Evolutionary conservation across 2,888 invertebrate species (phyloP), one percentile per base, ranked within the genome.

Genomic region (Venustoraphidia nigricollis): DNA sequence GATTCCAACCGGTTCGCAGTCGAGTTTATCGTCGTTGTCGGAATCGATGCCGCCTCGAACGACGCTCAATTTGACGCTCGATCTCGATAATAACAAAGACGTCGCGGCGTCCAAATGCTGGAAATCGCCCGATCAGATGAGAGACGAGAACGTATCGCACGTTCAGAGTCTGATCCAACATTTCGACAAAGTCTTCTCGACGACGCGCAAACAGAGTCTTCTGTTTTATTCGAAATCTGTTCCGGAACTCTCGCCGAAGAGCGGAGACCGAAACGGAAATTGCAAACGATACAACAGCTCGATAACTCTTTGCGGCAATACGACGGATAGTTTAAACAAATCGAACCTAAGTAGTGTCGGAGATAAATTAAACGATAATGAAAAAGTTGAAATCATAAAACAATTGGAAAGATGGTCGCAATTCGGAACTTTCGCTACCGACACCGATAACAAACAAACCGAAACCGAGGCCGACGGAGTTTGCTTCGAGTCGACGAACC

Each of bases 51-150:
- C 42, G 9, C 47, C 47, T 13, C 47, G 43, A 37, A 14, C 17
- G 10, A 43, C 35, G 9, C 38, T 39, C 8, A 43, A 47, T 34
- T 37, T 47, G 34, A 47, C 42, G 10, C 36, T 47, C 8, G 36
- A 47, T 43, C 37, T 47, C 27, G 41, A 27, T 11, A 63, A 64
- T 47, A 63, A 65, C 42, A 66, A 69, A 49, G 64, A 66, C 10
- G 27, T 17, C 14, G n/a, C 36, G 17, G 10, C 61, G 45, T 60
- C 61, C 44, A 79, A 77, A 54, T 79, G 76, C 14, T 82, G 81
- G 81, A 78, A 76, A 57, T 81, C 81, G 0, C 81, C 82, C 0
- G 80, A 81, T 55, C 80, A 81, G 56, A 77, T 77, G 50, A 83
- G 83, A 1, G 76, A 42, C 11, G 27, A 11, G 34, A 42, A 17